These are phyloP conservation scores for Nephrotoma flavescens DNA, from an alignment of 2,888 invertebrate species.

Conservation along the genomic window DNA sequence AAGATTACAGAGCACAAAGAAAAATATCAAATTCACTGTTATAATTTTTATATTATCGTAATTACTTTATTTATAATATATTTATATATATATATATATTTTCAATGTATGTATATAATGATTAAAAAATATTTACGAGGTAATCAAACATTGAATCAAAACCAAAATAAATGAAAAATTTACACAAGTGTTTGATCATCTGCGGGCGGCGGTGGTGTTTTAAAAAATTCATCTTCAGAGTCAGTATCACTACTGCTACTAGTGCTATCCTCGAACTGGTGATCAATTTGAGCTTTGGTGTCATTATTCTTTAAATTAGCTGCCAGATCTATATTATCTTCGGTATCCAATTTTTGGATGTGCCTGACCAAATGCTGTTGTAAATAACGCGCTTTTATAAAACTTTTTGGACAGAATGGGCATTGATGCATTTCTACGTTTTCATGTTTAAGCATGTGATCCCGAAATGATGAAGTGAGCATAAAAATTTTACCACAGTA, in stretches of 20 bases:
- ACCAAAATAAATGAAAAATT: neutral
- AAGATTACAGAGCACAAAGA: no score
- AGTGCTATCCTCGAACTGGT: neutral
- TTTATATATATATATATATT: neutral
- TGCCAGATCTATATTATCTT: neutral
- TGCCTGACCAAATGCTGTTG: neutral
- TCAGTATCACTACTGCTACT: neutral
- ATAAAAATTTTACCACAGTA: neutral
- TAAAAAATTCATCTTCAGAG: neutral
- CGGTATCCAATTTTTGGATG: neutral
- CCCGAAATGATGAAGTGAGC: neutral
- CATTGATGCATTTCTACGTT: slow-evolving; percentile 1
- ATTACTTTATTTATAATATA: neutral
- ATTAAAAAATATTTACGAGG: neutral
- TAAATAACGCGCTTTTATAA: neutral
- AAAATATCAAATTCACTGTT: no score
- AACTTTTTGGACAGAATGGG: slow-evolving; percentile 1
- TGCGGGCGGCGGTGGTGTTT: neutral
- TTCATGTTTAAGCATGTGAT: slow-evolving; percentile 1
- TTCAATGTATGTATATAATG: neutral
- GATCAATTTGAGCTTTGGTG: neutral
- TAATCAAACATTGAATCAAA: neutral
- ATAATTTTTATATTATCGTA: neutral
- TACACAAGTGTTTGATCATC: neutral
- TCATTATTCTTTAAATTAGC: neutral